These are phyloP conservation scores for Drosophila parabipectinata DNA, from an alignment of 1,140 invertebrate species.

Conservation along the genomic window DNA sequence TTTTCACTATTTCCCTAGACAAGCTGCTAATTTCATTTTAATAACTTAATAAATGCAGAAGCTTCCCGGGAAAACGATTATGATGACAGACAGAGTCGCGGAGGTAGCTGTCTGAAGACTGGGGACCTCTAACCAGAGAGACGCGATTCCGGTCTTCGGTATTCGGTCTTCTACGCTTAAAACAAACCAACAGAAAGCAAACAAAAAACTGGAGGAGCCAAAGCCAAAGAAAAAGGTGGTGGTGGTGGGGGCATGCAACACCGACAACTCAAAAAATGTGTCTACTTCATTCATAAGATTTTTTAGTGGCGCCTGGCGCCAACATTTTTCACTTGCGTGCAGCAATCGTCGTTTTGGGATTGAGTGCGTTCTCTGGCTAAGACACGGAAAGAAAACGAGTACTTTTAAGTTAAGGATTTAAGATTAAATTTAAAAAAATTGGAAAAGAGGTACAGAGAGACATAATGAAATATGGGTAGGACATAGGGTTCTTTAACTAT, in stretches of 20 bases:
- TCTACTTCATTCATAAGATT: slow-evolving; percentile 81
- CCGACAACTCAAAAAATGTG: slow-evolving; percentile 68
- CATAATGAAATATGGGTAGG: too few species aligned
- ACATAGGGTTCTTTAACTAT: too few species aligned
- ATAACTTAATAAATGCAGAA: slow-evolving; percentile 76
- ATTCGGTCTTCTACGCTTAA: slow-evolving; percentile 21
- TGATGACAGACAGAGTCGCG: slow-evolving; percentile 50
- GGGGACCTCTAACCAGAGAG: slow-evolving; percentile 24
- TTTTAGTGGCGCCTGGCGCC: slow-evolving; percentile 80
- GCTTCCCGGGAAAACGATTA: slow-evolving; percentile 65
- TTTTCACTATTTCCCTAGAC: slow-evolving; percentile 47
- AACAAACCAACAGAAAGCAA: slow-evolving; percentile 42
- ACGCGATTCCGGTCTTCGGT: slow-evolving; percentile 60
- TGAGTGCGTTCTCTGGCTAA: slow-evolving; percentile 21
- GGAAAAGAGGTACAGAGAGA: too few species aligned
- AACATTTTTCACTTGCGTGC: slow-evolving; percentile 81
- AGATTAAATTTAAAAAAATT: too few species aligned
- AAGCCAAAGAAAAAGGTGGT: neutral
- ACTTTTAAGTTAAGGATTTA: neutral
- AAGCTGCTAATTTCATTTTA: slow-evolving; percentile 66
- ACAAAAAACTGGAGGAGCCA: slow-evolving; percentile 20
- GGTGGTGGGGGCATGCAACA: slow-evolving; percentile 19
- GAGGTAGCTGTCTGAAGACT: slow-evolving; percentile 10
- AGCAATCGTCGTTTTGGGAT: slow-evolving; percentile 54
- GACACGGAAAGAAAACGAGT: slow-evolving; percentile 9